A percentile compares a stretch with the other conserved stretches of the same genome.
phyloP scores from a whole-genome alignment of 1,140 invertebrate genomes.

The Hypothenemus hampei region DNA sequence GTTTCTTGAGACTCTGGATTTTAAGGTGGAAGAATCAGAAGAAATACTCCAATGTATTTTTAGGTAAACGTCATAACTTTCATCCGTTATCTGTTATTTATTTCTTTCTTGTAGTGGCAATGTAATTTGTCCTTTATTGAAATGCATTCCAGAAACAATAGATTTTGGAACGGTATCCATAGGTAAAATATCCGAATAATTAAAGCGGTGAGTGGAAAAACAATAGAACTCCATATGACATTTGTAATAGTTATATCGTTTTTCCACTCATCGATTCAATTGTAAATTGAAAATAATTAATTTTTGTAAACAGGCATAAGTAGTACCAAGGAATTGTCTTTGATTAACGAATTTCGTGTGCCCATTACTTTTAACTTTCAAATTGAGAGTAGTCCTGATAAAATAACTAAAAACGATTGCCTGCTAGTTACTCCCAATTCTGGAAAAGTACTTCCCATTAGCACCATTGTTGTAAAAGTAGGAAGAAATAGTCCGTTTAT shows the following conservation, averaged over 20 bases:
- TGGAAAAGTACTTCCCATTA: conserved; percentile 1
- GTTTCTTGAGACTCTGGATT: conserved; percentile 39
- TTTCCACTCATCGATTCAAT: too few relatives aligned
- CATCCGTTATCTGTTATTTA: background rate
- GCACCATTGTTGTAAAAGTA: conserved; percentile 1
- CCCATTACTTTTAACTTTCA: conserved; percentile 6
- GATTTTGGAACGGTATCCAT: conserved; percentile 45
- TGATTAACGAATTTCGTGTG: conserved; percentile 16
- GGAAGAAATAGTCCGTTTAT: too few relatives aligned
- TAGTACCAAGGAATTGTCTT: background rate
- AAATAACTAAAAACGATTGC: too few relatives aligned
- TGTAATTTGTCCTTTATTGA: conserved; percentile 46
- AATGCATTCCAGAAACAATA: conserved; percentile 41
- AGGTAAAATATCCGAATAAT: too few relatives aligned
- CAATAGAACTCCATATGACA: too few relatives aligned
- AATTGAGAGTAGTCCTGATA: too few relatives aligned
- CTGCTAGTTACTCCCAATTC: background rate
- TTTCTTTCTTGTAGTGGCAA: conserved; percentile 43
- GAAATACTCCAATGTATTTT: conserved; percentile 35
- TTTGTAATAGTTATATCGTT: too few relatives aligned
- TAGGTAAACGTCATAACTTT: too few relatives aligned
- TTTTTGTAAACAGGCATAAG: background rate
- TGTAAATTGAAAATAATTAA: too few relatives aligned
- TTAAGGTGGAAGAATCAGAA: conserved; percentile 36
- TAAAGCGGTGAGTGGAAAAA: too few relatives aligned